Conservation (phyloP, 2,113 vertebrate genomes). For the Aythya baeri region DNA sequence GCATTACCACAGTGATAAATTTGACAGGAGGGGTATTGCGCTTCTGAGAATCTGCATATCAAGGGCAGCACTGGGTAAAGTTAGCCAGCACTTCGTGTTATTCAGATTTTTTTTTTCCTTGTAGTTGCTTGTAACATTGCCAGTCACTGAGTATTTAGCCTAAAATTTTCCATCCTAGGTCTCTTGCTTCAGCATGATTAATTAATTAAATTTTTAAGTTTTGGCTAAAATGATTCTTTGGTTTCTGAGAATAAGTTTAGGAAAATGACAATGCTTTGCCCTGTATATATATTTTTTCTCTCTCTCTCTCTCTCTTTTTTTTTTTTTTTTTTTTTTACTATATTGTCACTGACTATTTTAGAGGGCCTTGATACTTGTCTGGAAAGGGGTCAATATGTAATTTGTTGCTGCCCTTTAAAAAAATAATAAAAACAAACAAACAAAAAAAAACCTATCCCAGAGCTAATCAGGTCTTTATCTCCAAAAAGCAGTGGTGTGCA, state of each 20-base stretch:
- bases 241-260: slow-evolving; percentile 18
- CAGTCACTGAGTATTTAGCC: neutral
- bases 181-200: neutral
- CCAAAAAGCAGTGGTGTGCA: neutral
- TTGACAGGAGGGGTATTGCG: neutral
- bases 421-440: too few relatives aligned
- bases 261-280: neutral
- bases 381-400: neutral
- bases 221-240: slow-evolving; percentile 7
- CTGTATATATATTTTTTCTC: neutral
- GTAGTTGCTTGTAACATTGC: neutral
- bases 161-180: slow-evolving; percentile 6
- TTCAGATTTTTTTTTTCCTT: neutral
- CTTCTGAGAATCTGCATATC: neutral
- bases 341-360: neutral
- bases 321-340: neutral
- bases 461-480: neutral
- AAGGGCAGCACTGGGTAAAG: neutral
- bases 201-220: neutral
- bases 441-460: neutral
- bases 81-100: neutral
- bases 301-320: neutral
- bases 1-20: neutral
- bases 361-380: neutral
- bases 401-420: neutral